phyloP scores from a whole-genome alignment of 2,113 vertebrate species.

The Jaculus jaculus region DNA sequence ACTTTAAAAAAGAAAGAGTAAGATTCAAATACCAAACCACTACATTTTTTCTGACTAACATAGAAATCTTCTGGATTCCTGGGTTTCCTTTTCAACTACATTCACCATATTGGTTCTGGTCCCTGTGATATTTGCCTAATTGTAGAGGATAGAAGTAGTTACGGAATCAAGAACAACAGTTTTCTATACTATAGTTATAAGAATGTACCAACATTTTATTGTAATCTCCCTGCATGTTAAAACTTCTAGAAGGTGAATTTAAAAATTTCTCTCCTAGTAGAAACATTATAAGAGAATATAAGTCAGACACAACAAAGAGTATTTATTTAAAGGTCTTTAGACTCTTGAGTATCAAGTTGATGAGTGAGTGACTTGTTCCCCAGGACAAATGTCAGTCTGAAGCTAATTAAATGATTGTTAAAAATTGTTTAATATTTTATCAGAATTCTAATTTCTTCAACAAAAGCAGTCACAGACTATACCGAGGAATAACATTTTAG shows the following conservation, averaged over 20 bases:
- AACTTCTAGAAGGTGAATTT: background rate
- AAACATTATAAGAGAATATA: background rate
- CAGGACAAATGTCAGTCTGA: background rate
- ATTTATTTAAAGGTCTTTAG: background rate
- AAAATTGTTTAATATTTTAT: conserved; percentile 19
- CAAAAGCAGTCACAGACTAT: background rate
- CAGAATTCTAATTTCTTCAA: conserved; percentile 20
- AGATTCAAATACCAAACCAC: background rate
- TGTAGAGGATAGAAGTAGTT: background rate
- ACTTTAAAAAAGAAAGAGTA: too few species aligned
- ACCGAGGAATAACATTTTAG: background rate
- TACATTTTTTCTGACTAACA: background rate
- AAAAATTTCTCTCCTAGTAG: background rate
- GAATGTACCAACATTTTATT: background rate
- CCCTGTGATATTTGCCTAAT: background rate
- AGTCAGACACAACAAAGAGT: background rate
- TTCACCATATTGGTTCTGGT: background rate
- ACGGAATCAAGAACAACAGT: background rate
- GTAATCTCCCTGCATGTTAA: background rate
- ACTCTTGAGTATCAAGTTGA: background rate
- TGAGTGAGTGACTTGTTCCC: background rate
- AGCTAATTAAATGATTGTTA: conserved; percentile 5
- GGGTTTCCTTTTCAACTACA: background rate
- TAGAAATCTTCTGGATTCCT: background rate
- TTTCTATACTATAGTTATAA: background rate